Percentiles rank a stretch among this genome's conserved stretches.
These are phyloP conservation scores for Characodon lateralis DNA, from an alignment of 2,797 vertebrate species.

Conservation along the genomic window DNA sequence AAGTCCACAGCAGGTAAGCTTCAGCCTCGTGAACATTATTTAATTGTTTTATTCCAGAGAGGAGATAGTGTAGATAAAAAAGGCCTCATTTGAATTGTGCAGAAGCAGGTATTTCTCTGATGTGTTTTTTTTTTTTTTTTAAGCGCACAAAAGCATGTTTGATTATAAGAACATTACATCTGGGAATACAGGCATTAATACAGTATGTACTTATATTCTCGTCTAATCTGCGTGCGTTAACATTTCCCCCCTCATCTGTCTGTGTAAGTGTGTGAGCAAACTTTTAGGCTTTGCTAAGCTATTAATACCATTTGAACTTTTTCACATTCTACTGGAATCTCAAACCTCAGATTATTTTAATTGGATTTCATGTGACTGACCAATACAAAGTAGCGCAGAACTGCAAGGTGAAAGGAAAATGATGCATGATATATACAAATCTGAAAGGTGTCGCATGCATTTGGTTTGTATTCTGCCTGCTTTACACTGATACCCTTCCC, in stretches of 20 bases:
- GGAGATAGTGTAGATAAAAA: slow-evolving; percentile 13
- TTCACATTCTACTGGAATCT: neutral
- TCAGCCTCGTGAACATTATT: slow-evolving; percentile 46
- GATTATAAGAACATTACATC: slow-evolving; percentile 35
- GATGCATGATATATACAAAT: neutral
- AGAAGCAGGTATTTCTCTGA: slow-evolving; percentile 15
- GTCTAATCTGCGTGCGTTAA: slow-evolving; percentile 20
- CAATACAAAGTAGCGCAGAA: neutral
- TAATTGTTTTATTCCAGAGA: slow-evolving; percentile 45
- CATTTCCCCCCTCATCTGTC: slow-evolving; percentile 7
- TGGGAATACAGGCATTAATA: slow-evolving; percentile 25
- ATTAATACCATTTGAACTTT: neutral
- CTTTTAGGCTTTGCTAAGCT: neutral
- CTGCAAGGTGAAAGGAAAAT: neutral
- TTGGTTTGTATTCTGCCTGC: neutral
- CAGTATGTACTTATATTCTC: slow-evolving; percentile 30
- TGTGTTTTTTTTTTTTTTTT: slow-evolving; percentile 9
- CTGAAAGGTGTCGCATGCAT: neutral
- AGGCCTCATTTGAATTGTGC: slow-evolving; percentile 20
- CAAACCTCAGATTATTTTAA: neutral
- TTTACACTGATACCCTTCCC: neutral
- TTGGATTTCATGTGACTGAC: neutral
- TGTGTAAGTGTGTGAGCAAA: neutral
- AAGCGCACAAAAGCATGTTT: slow-evolving; percentile 21
- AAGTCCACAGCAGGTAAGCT: slow-evolving; percentile 34